A percentile compares a stretch with the other conserved stretches of the same genome.
These are phyloP conservation scores for Patella caerulea DNA, from an alignment of 2,888 invertebrate species.

Conservation along the genomic window DNA sequence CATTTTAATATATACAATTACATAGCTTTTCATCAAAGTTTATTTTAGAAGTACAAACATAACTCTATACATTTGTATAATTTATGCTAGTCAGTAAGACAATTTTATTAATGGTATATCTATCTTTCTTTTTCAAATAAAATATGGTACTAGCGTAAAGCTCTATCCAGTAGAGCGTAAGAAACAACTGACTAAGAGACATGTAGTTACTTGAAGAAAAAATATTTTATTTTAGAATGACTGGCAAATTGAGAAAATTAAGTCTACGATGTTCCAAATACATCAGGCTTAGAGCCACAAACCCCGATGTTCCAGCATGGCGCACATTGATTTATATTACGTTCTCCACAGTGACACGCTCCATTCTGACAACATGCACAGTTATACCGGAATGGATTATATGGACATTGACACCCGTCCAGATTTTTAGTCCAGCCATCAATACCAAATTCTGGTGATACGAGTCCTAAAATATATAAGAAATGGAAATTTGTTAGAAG, in stretches of 20 bases:
- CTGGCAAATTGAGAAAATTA: too few species aligned
- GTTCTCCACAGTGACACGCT: slow-evolving; percentile 40
- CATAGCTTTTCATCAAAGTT: too few species aligned
- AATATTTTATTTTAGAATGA: too few species aligned
- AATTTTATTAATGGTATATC: too few species aligned
- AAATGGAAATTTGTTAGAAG: neutral
- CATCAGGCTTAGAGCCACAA: slow-evolving; percentile 32
- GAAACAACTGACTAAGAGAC: too few species aligned
- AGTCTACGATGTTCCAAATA: slow-evolving; percentile 22
- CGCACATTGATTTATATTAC: slow-evolving; percentile 36
- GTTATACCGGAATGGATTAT: slow-evolving; percentile 30
- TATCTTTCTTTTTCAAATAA: too few species aligned
- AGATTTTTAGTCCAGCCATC: slow-evolving; percentile 26
- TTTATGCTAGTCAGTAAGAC: too few species aligned
- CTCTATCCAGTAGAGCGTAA: neutral
- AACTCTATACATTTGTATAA: too few species aligned
- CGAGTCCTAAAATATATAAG: slow-evolving; percentile 14
- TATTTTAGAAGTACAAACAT: too few species aligned
- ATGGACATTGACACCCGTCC: slow-evolving; percentile 38
- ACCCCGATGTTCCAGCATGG: slow-evolving; percentile 31
- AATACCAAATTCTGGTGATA: slow-evolving; percentile 28
- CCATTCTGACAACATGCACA: slow-evolving; percentile 47
- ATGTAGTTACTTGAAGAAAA: too few species aligned
- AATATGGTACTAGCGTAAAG: neutral
- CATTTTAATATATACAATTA: too few species aligned